Evolutionary conservation across 2,888 invertebrate species (phyloP).

Genomic region (Branchellion lobata): DNA sequence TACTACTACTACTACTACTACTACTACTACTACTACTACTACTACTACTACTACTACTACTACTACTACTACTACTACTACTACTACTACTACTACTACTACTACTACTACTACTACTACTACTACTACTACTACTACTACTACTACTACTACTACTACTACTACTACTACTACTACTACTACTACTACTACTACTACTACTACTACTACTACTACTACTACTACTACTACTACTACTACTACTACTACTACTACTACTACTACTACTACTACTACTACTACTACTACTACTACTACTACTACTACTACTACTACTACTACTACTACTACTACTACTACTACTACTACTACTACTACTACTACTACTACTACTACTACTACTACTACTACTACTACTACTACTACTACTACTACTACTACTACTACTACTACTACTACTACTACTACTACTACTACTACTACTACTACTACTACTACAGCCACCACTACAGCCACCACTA

Average conservation of each 20-base stretch:
- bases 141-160: conserved; percentile 31
- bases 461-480: neutral
- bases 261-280: conserved; percentile 32
- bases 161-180: conserved; percentile 19
- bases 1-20: conserved; percentile 9
- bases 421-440: conserved; percentile 14
- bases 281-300: conserved; percentile 30
- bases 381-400: neutral
- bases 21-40: conserved; percentile 15
- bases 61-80: conserved; percentile 30
- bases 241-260: conserved; percentile 30
- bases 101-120: conserved; percentile 30
- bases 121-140: conserved; percentile 30
- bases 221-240: conserved; percentile 29
- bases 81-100: conserved; percentile 32
- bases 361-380: conserved; percentile 23
- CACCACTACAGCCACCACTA: too few species aligned
- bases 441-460: neutral
- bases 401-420: neutral
- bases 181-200: conserved; percentile 21
- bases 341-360: conserved; percentile 17
- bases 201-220: conserved; percentile 1
- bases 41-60: conserved; percentile 20
- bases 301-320: conserved; percentile 29
- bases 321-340: conserved; percentile 31